These are phyloP conservation scores for Strigamia crassipes DNA, from an alignment of 2,888 invertebrate genomes.

Conservation along the genomic window DNA sequence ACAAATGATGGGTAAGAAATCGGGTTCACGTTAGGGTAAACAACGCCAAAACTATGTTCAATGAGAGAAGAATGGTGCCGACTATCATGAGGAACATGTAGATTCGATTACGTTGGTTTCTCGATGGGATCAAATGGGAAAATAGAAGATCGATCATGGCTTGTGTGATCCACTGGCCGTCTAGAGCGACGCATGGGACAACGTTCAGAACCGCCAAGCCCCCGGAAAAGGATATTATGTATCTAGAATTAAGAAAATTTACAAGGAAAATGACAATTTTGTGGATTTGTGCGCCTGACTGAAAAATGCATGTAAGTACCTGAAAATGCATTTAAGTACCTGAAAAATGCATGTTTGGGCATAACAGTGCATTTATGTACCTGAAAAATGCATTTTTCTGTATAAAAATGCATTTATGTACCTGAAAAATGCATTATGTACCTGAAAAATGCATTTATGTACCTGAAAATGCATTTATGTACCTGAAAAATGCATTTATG, in stretches of 20 bases:
- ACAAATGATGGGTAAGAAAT: not conserved
- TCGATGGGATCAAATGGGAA: conserved; percentile 61
- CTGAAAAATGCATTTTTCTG: no score
- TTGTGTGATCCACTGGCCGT: conserved; percentile 86
- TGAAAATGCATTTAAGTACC: no score
- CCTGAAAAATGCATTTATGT: no score
- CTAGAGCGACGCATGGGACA: conserved; percentile 89
- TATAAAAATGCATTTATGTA: no score
- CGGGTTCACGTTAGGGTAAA: not conserved
- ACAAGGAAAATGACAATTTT: no score
- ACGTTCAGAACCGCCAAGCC: conserved; percentile 89
- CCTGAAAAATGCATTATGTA: no score
- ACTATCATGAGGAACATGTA: conserved; percentile 72
- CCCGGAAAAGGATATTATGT: conserved; percentile 82
- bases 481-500: no score
- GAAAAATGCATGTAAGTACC: no score
- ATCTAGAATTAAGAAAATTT: conserved; percentile 61
- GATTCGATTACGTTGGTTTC: conserved; percentile 67
- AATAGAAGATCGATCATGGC: conserved; percentile 65
- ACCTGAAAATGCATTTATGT: no score
- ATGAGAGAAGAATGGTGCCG: conserved; percentile 71
- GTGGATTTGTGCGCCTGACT: no score
- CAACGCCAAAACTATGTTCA: conserved; percentile 69
- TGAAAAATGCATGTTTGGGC: no score
- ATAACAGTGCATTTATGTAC: no score